phyloP scores from a whole-genome alignment of 2,797 vertebrate genomes.

The Hydrophis major region DNA sequence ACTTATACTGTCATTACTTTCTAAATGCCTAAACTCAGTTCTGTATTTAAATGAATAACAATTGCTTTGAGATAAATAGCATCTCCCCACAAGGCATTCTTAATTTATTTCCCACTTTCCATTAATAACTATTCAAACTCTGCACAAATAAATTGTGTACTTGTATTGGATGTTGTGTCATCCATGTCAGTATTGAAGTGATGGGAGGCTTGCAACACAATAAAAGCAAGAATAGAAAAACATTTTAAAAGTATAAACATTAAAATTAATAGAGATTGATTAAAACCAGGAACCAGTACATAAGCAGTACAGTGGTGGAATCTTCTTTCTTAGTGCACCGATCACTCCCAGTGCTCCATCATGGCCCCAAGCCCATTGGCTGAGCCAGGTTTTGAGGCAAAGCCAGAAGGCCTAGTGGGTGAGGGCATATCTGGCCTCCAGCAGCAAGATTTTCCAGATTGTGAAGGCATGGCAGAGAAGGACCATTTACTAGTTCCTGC shows the following conservation, averaged over 20 bases:
- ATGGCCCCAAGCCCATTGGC: background rate
- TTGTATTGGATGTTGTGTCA: background rate
- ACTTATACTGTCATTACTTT: background rate
- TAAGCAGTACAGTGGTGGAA: background rate
- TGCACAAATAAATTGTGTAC: background rate
- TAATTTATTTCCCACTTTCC: background rate
- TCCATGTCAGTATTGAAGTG: background rate
- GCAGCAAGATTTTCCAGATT: background rate
- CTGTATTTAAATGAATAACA: background rate
- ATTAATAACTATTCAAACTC: background rate
- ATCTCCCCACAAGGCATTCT: background rate
- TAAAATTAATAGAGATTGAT: background rate
- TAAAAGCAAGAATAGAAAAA: background rate
- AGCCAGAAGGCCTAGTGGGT: background rate
- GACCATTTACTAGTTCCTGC: too few species aligned
- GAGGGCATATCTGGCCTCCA: background rate
- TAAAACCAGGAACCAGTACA: too few species aligned
- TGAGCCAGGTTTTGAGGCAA: background rate
- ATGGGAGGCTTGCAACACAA: background rate
- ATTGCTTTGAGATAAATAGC: background rate
- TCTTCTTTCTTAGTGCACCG: background rate
- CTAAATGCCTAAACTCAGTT: background rate
- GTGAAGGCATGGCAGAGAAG: too few species aligned
- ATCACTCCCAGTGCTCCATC: background rate
- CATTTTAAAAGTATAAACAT: background rate